Evolutionary conservation across 2,888 invertebrate species (phyloP).

Genomic region (Rhagonycha fulva): DNA sequence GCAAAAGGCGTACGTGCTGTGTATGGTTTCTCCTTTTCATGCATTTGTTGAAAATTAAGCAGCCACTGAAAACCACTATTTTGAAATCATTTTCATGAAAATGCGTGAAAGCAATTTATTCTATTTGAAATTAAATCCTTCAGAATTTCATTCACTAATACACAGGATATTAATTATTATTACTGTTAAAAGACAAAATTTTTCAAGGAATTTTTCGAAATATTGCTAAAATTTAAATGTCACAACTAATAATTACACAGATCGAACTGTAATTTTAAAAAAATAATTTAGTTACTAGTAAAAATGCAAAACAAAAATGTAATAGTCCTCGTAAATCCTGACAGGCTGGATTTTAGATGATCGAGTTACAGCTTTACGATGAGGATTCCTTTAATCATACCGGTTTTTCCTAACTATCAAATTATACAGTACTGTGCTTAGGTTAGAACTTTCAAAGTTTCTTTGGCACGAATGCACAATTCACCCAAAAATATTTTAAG

Average conservation of each 20-base stretch:
- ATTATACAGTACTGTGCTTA: background rate
- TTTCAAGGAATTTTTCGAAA: background rate
- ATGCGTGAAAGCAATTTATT: too few relatives aligned
- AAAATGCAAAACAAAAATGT: background rate
- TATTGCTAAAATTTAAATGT: background rate
- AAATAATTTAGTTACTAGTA: background rate
- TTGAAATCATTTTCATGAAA: background rate
- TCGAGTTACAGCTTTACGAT: background rate
- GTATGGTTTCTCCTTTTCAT: background rate
- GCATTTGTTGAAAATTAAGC: background rate
- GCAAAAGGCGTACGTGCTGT: background rate
- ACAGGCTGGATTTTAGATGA: background rate
- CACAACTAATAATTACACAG: too few relatives aligned
- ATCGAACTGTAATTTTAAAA: too few relatives aligned
- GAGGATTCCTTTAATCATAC: background rate
- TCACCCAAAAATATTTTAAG: too few relatives aligned
- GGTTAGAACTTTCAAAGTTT: too few relatives aligned
- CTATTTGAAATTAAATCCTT: background rate
- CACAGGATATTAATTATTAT: background rate
- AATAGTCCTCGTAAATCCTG: background rate
- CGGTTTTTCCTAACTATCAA: background rate
- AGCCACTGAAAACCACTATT: background rate
- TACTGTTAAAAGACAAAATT: background rate
- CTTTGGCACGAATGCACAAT: too few relatives aligned
- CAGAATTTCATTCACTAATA: background rate